Evolutionary conservation across 2,888 invertebrate genomes (phyloP).

Genomic region (Parascotia fuliginaria): DNA sequence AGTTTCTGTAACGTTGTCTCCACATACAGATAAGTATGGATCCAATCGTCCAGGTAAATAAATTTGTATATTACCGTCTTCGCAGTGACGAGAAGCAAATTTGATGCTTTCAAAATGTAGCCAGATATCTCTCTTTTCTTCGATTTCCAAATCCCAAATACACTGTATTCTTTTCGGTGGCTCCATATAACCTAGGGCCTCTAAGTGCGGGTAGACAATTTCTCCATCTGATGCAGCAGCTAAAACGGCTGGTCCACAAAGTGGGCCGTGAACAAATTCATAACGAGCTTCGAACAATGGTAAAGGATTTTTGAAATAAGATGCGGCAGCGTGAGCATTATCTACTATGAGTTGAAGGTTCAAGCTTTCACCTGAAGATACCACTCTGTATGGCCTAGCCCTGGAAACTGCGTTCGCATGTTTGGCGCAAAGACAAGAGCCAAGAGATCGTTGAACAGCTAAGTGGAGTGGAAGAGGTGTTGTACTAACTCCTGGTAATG

Average conservation of each 20-base stretch:
- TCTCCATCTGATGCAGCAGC: slow-evolving; percentile 93
- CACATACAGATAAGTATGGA: slow-evolving; percentile 93
- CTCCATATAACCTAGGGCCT: slow-evolving; percentile 90
- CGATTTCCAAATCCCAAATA: slow-evolving; percentile 93
- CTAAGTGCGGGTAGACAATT: slow-evolving; percentile 94
- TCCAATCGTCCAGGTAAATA: slow-evolving; percentile 90
- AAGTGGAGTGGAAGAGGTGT: slow-evolving; percentile 86
- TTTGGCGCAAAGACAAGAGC: slow-evolving; percentile 91
- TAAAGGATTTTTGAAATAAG: slow-evolving; percentile 94
- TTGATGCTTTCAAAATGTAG: slow-evolving; percentile 94
- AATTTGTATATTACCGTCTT: slow-evolving; percentile 94
- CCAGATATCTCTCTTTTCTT: slow-evolving; percentile 94
- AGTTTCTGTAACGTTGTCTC: slow-evolving; percentile 93
- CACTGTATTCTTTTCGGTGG: slow-evolving; percentile 90
- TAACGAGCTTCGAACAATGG: slow-evolving; percentile 95
- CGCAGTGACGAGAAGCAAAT: slow-evolving; percentile 93
- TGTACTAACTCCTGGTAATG: slow-evolving; percentile 65
- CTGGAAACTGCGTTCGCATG: slow-evolving; percentile 86
- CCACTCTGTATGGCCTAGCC: slow-evolving; percentile 87
- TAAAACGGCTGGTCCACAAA: slow-evolving; percentile 93
- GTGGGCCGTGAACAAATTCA: slow-evolving; percentile 95
- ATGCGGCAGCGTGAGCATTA: slow-evolving; percentile 93
- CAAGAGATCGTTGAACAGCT: slow-evolving; percentile 88
- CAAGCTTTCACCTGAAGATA: slow-evolving; percentile 92
- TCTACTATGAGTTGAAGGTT: slow-evolving; percentile 94